These are phyloP conservation scores for Hafferia zeledoni DNA, from an alignment of 2,797 vertebrate genomes.

Conservation along the genomic window DNA sequence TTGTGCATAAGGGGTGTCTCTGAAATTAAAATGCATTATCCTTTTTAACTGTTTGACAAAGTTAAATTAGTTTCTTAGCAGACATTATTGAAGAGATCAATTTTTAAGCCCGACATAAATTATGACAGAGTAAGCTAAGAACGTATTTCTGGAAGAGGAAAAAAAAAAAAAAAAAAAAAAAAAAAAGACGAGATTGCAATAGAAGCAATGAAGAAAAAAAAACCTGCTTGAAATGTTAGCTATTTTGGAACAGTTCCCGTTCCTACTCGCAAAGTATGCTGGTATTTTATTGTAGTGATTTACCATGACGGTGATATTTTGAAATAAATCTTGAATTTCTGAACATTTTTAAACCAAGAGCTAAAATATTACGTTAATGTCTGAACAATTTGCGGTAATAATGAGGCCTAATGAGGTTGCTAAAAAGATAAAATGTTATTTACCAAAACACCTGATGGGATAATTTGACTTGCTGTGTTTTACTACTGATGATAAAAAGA, in stretches of 20 bases:
- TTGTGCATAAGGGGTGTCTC: background rate
- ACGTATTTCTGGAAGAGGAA: background rate
- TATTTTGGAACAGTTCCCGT: background rate
- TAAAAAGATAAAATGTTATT: constrained; percentile 82
- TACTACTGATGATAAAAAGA: constrained; percentile 81
- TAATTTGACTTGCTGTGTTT: constrained; percentile 82
- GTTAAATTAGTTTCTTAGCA: background rate
- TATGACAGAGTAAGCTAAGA: background rate
- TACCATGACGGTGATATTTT: background rate
- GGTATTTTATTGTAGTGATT: background rate
- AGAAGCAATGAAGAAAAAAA: background rate
- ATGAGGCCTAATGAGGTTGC: constrained; percentile 79
- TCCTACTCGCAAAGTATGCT: background rate
- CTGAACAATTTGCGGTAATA: constrained; percentile 69
- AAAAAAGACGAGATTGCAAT: background rate
- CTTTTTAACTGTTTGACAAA: constrained; percentile 26
- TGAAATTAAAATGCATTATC: constrained; percentile 1
- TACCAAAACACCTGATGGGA: constrained; percentile 81
- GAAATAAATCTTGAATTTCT: background rate
- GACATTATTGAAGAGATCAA: background rate
- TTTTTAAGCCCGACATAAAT: background rate
- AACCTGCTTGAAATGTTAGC: background rate
- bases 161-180: background rate
- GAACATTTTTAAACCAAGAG: background rate
- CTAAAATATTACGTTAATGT: constrained; percentile 49